Evolutionary conservation across 1,140 invertebrate species (phyloP).

Genomic region (Homarus americanus): DNA sequence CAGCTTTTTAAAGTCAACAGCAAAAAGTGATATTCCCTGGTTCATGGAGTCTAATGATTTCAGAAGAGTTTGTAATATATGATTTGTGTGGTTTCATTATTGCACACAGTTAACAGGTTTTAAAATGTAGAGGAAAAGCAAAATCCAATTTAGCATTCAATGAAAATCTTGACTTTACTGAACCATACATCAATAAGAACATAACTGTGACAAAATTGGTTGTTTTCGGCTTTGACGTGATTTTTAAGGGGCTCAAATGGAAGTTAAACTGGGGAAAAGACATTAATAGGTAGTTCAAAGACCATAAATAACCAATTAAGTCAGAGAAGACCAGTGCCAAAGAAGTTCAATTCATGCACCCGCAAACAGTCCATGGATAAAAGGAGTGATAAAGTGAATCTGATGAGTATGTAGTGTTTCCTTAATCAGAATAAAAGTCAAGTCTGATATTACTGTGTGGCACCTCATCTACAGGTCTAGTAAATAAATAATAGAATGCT

Average conservation of each 20-base stretch:
- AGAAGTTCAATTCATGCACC: constrained; percentile 6
- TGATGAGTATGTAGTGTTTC: background rate
- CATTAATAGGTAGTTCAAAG: background rate
- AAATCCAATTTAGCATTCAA: background rate
- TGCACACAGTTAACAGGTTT: too few species aligned
- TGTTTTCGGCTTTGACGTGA: background rate
- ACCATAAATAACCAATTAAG: background rate
- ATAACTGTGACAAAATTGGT: constrained; percentile 10
- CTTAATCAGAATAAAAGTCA: background rate
- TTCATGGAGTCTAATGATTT: too few species aligned
- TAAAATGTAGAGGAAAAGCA: background rate
- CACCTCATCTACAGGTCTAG: background rate
- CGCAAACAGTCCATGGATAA: constrained; percentile 6
- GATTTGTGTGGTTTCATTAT: too few species aligned
- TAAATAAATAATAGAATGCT: background rate
- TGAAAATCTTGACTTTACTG: constrained; percentile 11
- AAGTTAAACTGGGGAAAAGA: background rate
- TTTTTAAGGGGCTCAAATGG: background rate
- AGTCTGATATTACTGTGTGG: too few species aligned
- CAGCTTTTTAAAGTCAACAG: too few species aligned
- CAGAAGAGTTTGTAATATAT: too few species aligned
- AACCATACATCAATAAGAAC: constrained; percentile 12
- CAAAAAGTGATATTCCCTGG: too few species aligned
- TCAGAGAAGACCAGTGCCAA: background rate
- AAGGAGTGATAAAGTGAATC: background rate